A percentile compares a stretch with the other conserved stretches of the same genome.
These are phyloP conservation scores for Ruditapes philippinarum DNA, from an alignment of 1,140 invertebrate species.

Conservation along the genomic window DNA sequence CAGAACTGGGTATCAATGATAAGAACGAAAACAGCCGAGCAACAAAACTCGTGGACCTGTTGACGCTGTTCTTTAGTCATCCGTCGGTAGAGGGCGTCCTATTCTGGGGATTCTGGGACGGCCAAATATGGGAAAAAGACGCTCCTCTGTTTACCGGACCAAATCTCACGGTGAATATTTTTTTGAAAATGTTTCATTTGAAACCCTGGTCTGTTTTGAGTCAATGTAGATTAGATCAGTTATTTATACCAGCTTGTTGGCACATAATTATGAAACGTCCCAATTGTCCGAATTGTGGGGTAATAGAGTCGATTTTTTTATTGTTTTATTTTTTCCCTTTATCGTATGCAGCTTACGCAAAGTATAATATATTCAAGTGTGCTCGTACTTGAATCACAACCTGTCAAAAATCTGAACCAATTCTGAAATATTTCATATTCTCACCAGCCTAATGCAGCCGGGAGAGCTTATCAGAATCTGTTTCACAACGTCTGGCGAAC, in stretches of 20 bases:
- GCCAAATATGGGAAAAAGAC: constrained; percentile 51
- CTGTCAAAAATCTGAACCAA: too few relatives aligned
- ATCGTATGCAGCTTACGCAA: too few relatives aligned
- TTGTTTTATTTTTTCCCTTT: too few relatives aligned
- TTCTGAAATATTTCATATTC: neutral
- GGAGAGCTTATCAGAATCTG: constrained; percentile 45
- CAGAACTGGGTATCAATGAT: constrained; percentile 71
- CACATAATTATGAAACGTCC: too few relatives aligned
- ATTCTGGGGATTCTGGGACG: constrained; percentile 83
- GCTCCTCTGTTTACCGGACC: constrained; percentile 60
- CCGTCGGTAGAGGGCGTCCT: constrained; percentile 78
- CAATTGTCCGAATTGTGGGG: too few relatives aligned
- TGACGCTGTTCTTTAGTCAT: constrained; percentile 79
- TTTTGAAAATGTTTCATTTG: too few relatives aligned
- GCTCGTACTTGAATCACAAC: too few relatives aligned
- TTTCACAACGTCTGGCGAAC: constrained; percentile 57
- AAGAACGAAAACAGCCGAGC: constrained; percentile 59
- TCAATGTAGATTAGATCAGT: too few relatives aligned
- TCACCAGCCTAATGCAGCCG: constrained; percentile 65
- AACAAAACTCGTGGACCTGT: constrained; percentile 56
- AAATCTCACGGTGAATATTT: constrained; percentile 61
- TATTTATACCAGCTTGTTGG: too few relatives aligned
- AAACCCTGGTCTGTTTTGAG: too few relatives aligned
- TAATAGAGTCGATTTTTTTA: too few relatives aligned
- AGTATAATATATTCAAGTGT: too few relatives aligned